Evolutionary conservation across 2,113 vertebrate genomes (phyloP).

Genomic region (Pogona vitticeps): DNA sequence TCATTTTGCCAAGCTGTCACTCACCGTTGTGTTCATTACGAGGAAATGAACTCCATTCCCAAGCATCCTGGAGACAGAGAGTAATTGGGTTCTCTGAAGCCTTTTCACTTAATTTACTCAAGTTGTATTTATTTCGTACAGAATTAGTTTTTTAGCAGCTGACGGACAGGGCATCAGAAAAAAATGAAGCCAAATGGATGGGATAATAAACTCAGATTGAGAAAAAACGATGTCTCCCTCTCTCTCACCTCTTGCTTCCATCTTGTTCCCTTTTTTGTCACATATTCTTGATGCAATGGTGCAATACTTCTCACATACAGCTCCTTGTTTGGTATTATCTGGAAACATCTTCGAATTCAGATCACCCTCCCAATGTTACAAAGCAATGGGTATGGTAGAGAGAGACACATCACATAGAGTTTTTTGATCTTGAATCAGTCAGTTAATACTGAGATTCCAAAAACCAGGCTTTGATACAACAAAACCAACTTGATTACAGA

Average conservation of each 20-base stretch:
- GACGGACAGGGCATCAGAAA: conserved; percentile 70
- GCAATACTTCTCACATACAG: conserved; percentile 22
- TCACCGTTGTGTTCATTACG: conserved; percentile 68
- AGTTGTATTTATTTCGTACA: conserved; percentile 75
- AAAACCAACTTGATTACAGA: not conserved
- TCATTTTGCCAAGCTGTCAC: conserved; percentile 66
- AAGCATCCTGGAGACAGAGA: conserved; percentile 35
- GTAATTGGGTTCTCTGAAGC: conserved; percentile 68
- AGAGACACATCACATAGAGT: too few relatives aligned
- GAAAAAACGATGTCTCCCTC: conserved; percentile 39
- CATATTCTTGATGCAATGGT: not conserved
- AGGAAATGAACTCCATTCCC: conserved; percentile 73
- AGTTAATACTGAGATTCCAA: not conserved
- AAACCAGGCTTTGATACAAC: not conserved
- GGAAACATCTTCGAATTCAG: conserved; percentile 49
- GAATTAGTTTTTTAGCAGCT: conserved; percentile 66
- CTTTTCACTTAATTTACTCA: conserved; percentile 77
- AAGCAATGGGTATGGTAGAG: not conserved
- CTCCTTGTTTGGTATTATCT: conserved; percentile 20
- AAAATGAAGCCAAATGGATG: conserved; percentile 58
- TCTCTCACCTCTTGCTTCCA: not conserved
- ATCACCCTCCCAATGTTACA: conserved; percentile 41
- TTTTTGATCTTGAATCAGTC: not conserved
- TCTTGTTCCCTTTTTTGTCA: conserved; percentile 21
- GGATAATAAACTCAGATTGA: conserved; percentile 60